Percentiles rank a stretch among this genome's conserved stretches.
Conservation (phyloP, 2,888 invertebrate species). For the Eilema caniola region DNA sequence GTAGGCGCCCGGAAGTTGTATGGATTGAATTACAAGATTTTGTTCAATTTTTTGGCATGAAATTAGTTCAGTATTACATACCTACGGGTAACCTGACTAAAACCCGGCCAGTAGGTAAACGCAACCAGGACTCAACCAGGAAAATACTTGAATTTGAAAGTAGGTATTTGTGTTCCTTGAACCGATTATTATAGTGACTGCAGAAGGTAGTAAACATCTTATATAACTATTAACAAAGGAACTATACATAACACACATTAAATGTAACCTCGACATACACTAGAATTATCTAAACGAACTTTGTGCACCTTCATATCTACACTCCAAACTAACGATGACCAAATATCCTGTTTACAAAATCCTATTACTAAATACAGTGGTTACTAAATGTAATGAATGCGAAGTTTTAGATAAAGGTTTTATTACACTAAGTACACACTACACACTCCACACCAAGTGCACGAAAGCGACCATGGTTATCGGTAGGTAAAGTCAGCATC, state of each 20-base stretch:
- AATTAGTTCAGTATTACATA: too few relatives aligned
- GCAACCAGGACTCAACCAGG: background rate
- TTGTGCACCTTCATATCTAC: background rate
- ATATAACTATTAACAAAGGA: background rate
- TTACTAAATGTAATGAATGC: constrained; percentile 26
- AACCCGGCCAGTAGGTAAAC: too few relatives aligned
- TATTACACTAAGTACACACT: background rate
- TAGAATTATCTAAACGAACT: background rate
- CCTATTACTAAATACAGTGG: constrained; percentile 24
- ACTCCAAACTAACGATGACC: constrained; percentile 18
- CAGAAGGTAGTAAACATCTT: background rate
- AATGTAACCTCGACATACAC: constrained; percentile 7
- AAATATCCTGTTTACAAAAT: constrained; percentile 49
- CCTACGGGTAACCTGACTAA: too few relatives aligned
- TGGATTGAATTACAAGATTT: too few relatives aligned
- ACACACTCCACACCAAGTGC: too few relatives aligned
- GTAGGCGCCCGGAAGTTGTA: too few relatives aligned
- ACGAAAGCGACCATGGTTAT: background rate
- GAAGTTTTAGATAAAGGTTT: constrained; percentile 2
- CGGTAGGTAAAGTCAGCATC: too few relatives aligned
- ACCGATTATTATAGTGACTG: background rate
- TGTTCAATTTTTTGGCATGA: too few relatives aligned
- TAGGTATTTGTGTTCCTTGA: background rate
- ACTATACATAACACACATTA: background rate
- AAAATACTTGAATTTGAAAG: background rate